A percentile compares a stretch with the other conserved stretches of the same genome.
Evolutionary conservation across 2,113 vertebrate genomes (phyloP).

Genomic region (Epinephelus fuscoguttatus): DNA sequence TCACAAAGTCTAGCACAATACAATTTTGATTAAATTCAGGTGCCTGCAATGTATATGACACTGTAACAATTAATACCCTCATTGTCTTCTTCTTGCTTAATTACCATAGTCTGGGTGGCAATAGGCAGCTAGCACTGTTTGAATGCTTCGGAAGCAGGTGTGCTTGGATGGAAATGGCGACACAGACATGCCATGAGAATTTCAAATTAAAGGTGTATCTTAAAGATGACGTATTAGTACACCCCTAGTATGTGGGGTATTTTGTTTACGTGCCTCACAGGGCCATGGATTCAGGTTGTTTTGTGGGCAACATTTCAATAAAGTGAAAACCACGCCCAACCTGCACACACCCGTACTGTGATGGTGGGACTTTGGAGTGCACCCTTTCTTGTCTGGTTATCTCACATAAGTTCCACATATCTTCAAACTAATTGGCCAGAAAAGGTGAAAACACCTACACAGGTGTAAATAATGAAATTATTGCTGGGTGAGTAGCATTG

Average conservation of each 20-base stretch:
- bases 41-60: no score
- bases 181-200: no score
- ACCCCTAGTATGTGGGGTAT: neutral
- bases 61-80: no score
- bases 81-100: no score
- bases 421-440: constrained; percentile 25
- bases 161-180: no score
- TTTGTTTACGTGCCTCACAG: neutral
- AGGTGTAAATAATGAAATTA: constrained; percentile 10
- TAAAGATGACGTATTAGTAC: no score
- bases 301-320: neutral
- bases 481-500: constrained; percentile 3
- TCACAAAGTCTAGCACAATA: no score
- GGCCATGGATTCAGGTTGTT: neutral
- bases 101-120: no score
- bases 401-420: neutral
- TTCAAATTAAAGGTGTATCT: no score
- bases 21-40: no score
- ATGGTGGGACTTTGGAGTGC: neutral
- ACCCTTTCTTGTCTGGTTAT: neutral
- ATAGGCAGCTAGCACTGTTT: no score
- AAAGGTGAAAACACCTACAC: constrained; percentile 3
- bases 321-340: neutral
- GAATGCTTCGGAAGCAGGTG: no score
- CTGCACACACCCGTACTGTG: neutral